These are phyloP conservation scores for Pseudochaenichthys georgianus DNA, from an alignment of 2,797 vertebrate genomes.

Conservation along the genomic window DNA sequence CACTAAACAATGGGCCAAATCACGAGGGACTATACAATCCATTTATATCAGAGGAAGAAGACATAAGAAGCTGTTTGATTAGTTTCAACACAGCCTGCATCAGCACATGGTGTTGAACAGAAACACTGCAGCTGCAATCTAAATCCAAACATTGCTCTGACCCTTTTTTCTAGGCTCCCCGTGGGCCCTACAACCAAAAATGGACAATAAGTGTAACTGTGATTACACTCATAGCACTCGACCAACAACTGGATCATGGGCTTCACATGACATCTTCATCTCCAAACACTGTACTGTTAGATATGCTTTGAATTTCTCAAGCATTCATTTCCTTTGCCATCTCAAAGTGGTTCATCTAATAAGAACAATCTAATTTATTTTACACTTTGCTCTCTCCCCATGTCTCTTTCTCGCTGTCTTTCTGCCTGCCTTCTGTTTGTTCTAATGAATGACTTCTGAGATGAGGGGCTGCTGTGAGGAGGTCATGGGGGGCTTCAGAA, in stretches of 20 bases:
- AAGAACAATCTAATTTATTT: constrained; percentile 79
- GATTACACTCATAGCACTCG: constrained; percentile 65
- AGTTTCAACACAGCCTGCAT: constrained; percentile 64
- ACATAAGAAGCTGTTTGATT: constrained; percentile 83
- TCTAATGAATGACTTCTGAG: constrained; percentile 86
- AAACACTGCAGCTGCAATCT: constrained; percentile 55
- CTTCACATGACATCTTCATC: constrained; percentile 55
- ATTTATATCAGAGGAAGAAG: constrained; percentile 71
- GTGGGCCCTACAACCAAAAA: constrained; percentile 54
- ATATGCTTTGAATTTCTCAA: constrained; percentile 52
- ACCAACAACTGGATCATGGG: constrained; percentile 65
- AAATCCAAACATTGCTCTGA: constrained; percentile 54
- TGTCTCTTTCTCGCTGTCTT: constrained; percentile 56
- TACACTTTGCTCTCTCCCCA: constrained; percentile 61
- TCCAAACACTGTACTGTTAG: constrained; percentile 42
- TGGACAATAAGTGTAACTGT: constrained; percentile 63
- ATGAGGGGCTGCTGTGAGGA: constrained; percentile 83
- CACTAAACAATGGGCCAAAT: constrained; percentile 74
- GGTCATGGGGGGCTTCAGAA: constrained; percentile 84
- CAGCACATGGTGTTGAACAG: constrained; percentile 56
- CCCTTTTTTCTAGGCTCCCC: constrained; percentile 43
- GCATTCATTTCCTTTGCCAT: constrained; percentile 29
- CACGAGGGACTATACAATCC: constrained; percentile 67
- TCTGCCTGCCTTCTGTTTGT: constrained; percentile 83
- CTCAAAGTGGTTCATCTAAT: constrained; percentile 65